phyloP scores from a whole-genome alignment of 2,888 invertebrate genomes.

The Macrosiphum euphorbiae region DNA sequence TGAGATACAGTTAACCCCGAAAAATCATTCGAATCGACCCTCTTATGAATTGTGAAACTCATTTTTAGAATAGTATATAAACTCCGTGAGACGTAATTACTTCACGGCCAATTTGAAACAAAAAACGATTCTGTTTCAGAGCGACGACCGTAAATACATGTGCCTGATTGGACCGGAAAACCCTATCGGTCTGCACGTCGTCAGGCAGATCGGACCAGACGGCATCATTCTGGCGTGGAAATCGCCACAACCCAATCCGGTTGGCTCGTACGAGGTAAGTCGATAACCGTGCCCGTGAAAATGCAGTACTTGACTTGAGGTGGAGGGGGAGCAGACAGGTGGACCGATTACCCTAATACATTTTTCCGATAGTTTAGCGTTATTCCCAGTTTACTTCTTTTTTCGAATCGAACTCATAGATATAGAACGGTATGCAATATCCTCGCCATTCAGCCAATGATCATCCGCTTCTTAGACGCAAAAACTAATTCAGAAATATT shows the following conservation, averaged over 20 bases:
- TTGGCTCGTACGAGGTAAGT: constrained; percentile 58
- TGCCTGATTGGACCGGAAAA: constrained; percentile 65
- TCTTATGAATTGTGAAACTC: background rate
- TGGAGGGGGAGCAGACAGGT: background rate
- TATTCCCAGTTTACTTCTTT: background rate
- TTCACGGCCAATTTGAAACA: background rate
- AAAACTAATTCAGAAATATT: background rate
- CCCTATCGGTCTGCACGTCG: constrained; percentile 67
- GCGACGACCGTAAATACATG: constrained; percentile 45
- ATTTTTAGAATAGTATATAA: background rate
- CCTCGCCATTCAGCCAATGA: background rate
- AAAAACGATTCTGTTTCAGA: constrained; percentile 38
- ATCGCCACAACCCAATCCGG: constrained; percentile 65
- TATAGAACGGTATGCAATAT: background rate
- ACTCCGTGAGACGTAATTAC: background rate
- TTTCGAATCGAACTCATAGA: background rate
- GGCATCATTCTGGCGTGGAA: constrained; percentile 67
- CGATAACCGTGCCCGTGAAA: background rate
- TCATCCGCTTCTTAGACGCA: background rate
- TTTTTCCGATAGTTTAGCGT: background rate
- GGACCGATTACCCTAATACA: background rate
- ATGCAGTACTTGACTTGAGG: background rate
- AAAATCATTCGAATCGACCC: background rate
- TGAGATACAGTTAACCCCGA: background rate
- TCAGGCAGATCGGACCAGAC: constrained; percentile 67